phyloP scores from a whole-genome alignment of 2,888 invertebrate genomes.

The Cephus nigrinus region DNA sequence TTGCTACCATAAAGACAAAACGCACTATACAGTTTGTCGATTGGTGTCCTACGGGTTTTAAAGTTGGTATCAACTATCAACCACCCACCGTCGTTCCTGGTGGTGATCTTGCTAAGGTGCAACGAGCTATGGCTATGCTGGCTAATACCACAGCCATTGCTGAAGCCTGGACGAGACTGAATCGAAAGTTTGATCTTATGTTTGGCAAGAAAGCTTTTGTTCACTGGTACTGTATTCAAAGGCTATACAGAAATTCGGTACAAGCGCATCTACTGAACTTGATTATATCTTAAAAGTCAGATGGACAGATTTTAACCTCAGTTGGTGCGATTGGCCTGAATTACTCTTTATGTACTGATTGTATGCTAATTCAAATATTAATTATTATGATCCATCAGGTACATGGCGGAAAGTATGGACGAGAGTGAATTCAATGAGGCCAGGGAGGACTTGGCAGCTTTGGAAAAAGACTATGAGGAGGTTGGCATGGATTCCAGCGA shows the following conservation, averaged over 20 bases:
- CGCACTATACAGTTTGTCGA: constrained; percentile 90
- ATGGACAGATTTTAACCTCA: background rate
- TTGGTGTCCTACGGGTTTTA: constrained; percentile 95
- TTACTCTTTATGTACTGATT: background rate
- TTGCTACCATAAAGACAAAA: constrained; percentile 81
- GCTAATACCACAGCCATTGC: constrained; percentile 69
- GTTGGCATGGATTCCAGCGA: constrained; percentile 89
- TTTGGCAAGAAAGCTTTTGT: constrained; percentile 75
- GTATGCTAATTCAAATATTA: background rate
- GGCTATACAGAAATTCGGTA: background rate
- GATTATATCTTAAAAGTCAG: no score
- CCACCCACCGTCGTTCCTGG: constrained; percentile 59
- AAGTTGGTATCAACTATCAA: constrained; percentile 73
- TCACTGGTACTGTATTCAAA: constrained; percentile 69
- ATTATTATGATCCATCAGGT: constrained; percentile 31
- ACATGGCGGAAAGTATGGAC: constrained; percentile 50
- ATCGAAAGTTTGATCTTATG: constrained; percentile 75
- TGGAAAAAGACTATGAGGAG: constrained; percentile 90
- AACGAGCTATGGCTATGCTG: constrained; percentile 71
- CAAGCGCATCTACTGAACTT: background rate
- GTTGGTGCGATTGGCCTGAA: background rate
- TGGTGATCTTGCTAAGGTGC: constrained; percentile 61
- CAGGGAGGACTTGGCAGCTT: constrained; percentile 73
- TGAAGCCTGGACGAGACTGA: constrained; percentile 74
- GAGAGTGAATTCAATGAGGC: constrained; percentile 59